phyloP scores from a whole-genome alignment of 1,140 invertebrate species.

The Aphelenchoides fujianensis region DNA sequence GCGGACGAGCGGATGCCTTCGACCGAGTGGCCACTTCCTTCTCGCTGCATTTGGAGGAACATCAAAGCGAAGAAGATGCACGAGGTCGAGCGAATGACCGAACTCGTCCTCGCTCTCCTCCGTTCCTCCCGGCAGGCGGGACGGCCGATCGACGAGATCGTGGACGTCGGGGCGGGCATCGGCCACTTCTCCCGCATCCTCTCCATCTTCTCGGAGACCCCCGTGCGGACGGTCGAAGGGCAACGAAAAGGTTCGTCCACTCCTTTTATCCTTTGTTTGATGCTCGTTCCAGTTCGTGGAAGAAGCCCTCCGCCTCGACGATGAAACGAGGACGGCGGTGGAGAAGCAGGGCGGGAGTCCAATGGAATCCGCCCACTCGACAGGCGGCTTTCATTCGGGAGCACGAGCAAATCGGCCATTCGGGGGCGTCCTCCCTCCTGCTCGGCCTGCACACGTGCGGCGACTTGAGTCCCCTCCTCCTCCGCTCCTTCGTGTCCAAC shows the following conservation, averaged over 20 bases:
- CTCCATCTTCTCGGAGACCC: constrained; percentile 23
- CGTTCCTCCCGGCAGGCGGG: neutral
- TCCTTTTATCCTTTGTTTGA: constrained; percentile 7
- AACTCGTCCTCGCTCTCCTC: constrained; percentile 20
- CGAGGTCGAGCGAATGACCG: constrained; percentile 42
- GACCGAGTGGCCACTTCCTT: too few species aligned
- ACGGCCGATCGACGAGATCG: constrained; percentile 30
- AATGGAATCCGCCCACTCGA: constrained; percentile 4
- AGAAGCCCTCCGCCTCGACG: constrained; percentile 29
- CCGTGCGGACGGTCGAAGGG: constrained; percentile 40
- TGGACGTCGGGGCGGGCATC: constrained; percentile 53
- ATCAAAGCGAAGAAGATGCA: constrained; percentile 55
- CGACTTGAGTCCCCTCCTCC: constrained; percentile 46
- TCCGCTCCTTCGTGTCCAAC: constrained; percentile 38
- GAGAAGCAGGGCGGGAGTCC: neutral
- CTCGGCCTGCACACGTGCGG: constrained; percentile 54
- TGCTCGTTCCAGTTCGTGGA: constrained; percentile 25
- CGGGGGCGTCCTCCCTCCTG: constrained; percentile 16
- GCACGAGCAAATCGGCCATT: constrained; percentile 14
- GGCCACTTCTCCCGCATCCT: constrained; percentile 51
- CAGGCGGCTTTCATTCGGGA: constrained; percentile 13
- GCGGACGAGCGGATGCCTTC: constrained; percentile 13
- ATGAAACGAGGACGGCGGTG: constrained; percentile 16
- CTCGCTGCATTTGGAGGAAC: too few species aligned
- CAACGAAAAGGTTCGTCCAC: constrained; percentile 28